These are phyloP conservation scores for Tribolium madens DNA, from an alignment of 1,140 invertebrate species.

Conservation along the genomic window DNA sequence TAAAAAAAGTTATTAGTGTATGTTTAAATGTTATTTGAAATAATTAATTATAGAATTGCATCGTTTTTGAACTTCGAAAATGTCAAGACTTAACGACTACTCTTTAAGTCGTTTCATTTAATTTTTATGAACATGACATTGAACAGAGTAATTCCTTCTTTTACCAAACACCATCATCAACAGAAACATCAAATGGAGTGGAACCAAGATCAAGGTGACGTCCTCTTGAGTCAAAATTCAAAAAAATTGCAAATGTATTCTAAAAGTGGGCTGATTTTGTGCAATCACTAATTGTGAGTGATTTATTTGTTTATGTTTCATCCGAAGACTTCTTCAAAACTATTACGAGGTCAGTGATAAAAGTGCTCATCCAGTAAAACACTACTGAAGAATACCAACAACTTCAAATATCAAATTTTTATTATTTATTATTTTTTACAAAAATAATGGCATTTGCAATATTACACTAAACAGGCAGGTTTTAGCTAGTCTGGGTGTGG, in stretches of 20 bases:
- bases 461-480: background rate
- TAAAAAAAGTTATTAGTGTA: background rate
- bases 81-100: conserved; percentile 28
- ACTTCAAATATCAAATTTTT: conserved; percentile 9
- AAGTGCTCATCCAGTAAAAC: conserved; percentile 9
- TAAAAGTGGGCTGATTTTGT: too few species aligned
- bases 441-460: background rate
- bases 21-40: background rate
- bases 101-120: background rate
- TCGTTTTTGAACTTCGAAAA: conserved; percentile 12
- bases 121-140: conserved; percentile 26
- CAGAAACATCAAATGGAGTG: background rate
- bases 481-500: conserved; percentile 65
- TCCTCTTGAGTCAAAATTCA: background rate
- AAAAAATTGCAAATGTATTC: background rate
- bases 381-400: background rate
- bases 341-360: conserved; percentile 9
- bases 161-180: background rate
- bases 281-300: background rate
- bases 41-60: background rate
- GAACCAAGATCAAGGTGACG: background rate
- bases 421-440: conserved; percentile 1
- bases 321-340: background rate
- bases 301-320: conserved; percentile 19
- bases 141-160: conserved; percentile 9